Evolutionary conservation across 2,888 invertebrate species (phyloP).

Genomic region (Oscheius sp.): DNA sequence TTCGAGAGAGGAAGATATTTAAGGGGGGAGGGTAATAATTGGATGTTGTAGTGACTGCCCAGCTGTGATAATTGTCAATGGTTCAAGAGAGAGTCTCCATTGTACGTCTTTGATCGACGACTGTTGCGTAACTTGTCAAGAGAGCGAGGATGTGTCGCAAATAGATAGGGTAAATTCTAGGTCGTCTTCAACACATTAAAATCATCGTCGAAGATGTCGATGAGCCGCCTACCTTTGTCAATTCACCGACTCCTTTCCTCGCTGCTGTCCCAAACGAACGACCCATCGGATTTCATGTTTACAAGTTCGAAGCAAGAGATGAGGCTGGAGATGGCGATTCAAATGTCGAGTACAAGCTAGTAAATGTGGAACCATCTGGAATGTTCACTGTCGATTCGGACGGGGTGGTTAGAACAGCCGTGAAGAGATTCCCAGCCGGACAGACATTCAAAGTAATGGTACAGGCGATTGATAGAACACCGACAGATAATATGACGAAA

Average conservation of each 20-base stretch:
- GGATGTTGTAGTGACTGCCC: conserved; percentile 13
- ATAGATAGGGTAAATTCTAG: conserved; percentile 30
- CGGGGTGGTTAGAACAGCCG: conserved; percentile 62
- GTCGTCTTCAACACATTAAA: conserved; percentile 43
- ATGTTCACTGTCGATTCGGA: conserved; percentile 61
- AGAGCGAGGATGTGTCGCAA: not conserved
- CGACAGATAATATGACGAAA: conserved; percentile 40
- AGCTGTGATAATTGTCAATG: conserved; percentile 26
- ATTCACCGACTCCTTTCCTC: conserved; percentile 94
- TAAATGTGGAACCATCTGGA: conserved; percentile 66
- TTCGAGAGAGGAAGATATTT: not conserved
- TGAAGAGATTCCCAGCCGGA: conserved; percentile 52
- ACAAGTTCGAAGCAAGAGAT: conserved; percentile 87
- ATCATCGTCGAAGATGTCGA: conserved; percentile 74
- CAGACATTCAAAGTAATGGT: conserved; percentile 54
- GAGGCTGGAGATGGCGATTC: conserved; percentile 81
- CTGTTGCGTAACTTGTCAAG: conserved; percentile 3
- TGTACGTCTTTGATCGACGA: not conserved
- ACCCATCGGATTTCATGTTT: conserved; percentile 62
- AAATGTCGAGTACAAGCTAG: conserved; percentile 60
- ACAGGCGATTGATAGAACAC: conserved; percentile 60
- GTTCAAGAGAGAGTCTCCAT: not conserved
- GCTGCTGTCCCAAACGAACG: conserved; percentile 61
- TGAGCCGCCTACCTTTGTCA: conserved; percentile 95
- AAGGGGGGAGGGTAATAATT: conserved; percentile 1